Conservation (phyloP, 2,113 vertebrate species). For the Hucho hucho region DNA sequence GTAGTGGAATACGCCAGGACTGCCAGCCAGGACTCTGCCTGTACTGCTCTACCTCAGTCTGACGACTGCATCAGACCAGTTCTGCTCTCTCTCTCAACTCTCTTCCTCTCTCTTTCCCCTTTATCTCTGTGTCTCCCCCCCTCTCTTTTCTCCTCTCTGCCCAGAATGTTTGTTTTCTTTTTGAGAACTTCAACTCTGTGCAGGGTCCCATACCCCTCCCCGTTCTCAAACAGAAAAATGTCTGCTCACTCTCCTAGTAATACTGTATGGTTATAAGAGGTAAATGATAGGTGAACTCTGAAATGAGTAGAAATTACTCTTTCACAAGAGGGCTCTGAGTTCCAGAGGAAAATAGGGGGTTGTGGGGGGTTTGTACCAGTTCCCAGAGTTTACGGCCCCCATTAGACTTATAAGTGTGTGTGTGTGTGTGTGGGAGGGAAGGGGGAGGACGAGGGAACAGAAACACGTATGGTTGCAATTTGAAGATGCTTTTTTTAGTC, state of each 20-base stretch:
- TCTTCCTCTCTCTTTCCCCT: background rate
- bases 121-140: background rate
- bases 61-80: background rate
- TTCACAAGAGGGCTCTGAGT: slow-evolving; percentile 16
- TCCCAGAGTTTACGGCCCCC: slow-evolving; percentile 56
- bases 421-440: slow-evolving; percentile 13
- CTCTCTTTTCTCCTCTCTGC: background rate
- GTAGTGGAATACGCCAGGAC: slow-evolving; percentile 43
- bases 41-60: background rate
- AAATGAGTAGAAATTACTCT: slow-evolving; percentile 26
- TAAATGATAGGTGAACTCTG: slow-evolving; percentile 42
- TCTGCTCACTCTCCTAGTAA: slow-evolving; percentile 22
- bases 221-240: slow-evolving; percentile 26
- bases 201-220: background rate
- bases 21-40: slow-evolving; percentile 8
- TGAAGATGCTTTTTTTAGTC: slow-evolving; percentile 78
- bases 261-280: slow-evolving; percentile 21
- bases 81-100: background rate
- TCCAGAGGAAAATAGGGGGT: background rate
- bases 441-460: slow-evolving; percentile 41
- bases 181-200: background rate
- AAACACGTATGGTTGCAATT: slow-evolving; percentile 78
- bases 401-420: slow-evolving; percentile 44
- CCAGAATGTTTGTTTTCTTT: slow-evolving; percentile 39
- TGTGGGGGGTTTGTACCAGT: slow-evolving; percentile 15